Conservation (phyloP, 2,888 invertebrate genomes). For the Augiades crinisus region DNA sequence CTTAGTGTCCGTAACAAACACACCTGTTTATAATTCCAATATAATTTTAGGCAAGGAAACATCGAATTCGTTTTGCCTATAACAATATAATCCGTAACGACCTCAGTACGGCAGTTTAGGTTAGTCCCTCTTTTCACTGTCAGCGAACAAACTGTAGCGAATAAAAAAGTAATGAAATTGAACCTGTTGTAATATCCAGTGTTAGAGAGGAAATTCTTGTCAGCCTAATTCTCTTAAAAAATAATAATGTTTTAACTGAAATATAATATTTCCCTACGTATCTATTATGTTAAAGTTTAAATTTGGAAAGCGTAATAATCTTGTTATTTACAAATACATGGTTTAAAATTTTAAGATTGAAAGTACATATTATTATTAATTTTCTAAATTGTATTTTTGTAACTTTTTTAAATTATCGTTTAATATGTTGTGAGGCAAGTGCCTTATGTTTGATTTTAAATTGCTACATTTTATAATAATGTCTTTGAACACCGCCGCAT, state of each 20-base stretch:
- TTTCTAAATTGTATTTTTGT: not conserved
- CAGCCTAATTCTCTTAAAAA: too few species aligned
- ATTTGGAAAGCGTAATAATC: too few species aligned
- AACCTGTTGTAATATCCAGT: not conserved
- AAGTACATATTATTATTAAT: too few species aligned
- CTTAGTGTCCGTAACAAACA: too few species aligned
- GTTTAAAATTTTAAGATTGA: too few species aligned
- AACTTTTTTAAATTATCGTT: not conserved
- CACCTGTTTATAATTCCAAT: conserved; percentile 17
- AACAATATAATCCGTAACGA: conserved; percentile 40
- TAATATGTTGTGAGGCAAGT: conserved; percentile 14
- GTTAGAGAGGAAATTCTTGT: too few species aligned
- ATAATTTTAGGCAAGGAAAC: conserved; percentile 26
- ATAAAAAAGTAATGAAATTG: not conserved
- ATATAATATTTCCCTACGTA: too few species aligned
- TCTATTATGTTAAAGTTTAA: too few species aligned
- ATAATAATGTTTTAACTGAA: too few species aligned
- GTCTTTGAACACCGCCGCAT: conserved; percentile 59
- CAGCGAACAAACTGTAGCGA: conserved; percentile 26
- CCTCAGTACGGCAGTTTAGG: conserved; percentile 42
- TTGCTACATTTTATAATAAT: conserved; percentile 73
- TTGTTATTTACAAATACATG: too few species aligned
- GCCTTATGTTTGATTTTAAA: conserved; percentile 72
- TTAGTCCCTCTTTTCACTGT: not conserved
- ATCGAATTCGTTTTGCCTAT: conserved; percentile 37